Evolutionary conservation across 2,888 invertebrate genomes (phyloP).

Genomic region (Parnassius orleans): DNA sequence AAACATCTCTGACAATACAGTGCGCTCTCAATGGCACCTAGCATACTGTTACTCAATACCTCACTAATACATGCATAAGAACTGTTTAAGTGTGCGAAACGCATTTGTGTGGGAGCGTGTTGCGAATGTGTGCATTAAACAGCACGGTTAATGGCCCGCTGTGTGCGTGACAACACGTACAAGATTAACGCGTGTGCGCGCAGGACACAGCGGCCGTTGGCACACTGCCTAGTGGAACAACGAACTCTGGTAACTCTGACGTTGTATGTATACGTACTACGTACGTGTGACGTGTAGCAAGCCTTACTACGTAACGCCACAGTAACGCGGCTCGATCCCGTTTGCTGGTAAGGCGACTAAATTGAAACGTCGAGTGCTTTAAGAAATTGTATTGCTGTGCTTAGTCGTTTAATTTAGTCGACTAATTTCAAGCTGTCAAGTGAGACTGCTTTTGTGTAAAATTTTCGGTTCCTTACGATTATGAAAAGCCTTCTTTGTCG

Average conservation of each 20-base stretch:
- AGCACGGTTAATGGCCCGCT: slow-evolving; percentile 29
- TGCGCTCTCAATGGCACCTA: slow-evolving; percentile 56
- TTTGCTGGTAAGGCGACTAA: slow-evolving; percentile 48
- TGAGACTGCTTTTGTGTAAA: slow-evolving; percentile 21
- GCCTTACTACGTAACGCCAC: slow-evolving; percentile 48
- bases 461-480: slow-evolving; percentile 37
- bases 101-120: slow-evolving; percentile 28
- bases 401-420: slow-evolving; percentile 27
- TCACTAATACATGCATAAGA: slow-evolving; percentile 33
- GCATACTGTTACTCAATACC: slow-evolving; percentile 53
- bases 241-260: slow-evolving; percentile 68
- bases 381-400: slow-evolving; percentile 19
- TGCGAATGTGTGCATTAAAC: slow-evolving; percentile 39
- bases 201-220: slow-evolving; percentile 64
- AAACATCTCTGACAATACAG: slow-evolving; percentile 41
- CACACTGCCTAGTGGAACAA: slow-evolving; percentile 78
- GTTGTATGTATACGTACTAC: slow-evolving; percentile 37
- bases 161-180: slow-evolving; percentile 40
- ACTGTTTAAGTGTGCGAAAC: slow-evolving; percentile 35
- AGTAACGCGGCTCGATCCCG: slow-evolving; percentile 52
- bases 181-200: slow-evolving; percentile 42
- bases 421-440: slow-evolving; percentile 17
- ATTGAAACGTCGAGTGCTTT: slow-evolving; percentile 36
- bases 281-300: slow-evolving; percentile 45
- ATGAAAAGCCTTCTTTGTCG: slow-evolving; percentile 48